Conservation (phyloP, 2,113 vertebrate species). For the Phasianus colchicus region DNA sequence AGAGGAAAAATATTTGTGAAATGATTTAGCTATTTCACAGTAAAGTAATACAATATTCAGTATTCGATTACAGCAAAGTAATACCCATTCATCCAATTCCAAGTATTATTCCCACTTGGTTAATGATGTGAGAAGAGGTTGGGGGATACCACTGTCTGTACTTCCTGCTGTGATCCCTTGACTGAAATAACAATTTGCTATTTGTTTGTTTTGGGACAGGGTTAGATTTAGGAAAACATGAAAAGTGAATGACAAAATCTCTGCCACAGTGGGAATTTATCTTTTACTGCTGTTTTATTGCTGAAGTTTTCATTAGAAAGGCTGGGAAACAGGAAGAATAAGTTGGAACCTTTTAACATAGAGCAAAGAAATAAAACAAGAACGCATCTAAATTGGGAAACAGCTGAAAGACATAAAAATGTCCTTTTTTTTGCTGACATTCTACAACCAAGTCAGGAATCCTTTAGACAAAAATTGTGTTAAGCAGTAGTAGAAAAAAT, state of each 20-base stretch:
- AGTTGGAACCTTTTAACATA: not conserved
- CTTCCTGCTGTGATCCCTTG: not conserved
- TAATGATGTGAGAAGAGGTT: not conserved
- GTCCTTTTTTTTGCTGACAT: not conserved
- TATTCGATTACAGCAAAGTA: not conserved
- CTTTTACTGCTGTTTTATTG: not conserved
- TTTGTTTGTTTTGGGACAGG: not conserved
- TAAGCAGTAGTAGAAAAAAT: not conserved
- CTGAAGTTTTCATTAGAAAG: not conserved
- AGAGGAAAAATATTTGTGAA: too few species aligned
- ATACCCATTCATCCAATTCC: not conserved
- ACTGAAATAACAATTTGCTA: not conserved
- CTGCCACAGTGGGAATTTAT: not conserved
- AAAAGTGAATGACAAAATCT: not conserved
- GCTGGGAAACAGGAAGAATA: not conserved
- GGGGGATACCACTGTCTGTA: not conserved
- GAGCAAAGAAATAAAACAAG: not conserved
- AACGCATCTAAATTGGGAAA: not conserved
- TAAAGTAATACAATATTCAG: not conserved
- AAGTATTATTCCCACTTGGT: not conserved
- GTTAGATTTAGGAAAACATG: not conserved
- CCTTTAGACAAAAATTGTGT: not conserved
- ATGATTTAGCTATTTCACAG: not conserved
- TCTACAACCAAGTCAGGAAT: not conserved
- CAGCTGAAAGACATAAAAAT: not conserved